A percentile compares a stretch with the other conserved stretches of the same genome.
Conservation (phyloP, 2,888 invertebrate genomes). For the Hypercompe scribonia region DNA sequence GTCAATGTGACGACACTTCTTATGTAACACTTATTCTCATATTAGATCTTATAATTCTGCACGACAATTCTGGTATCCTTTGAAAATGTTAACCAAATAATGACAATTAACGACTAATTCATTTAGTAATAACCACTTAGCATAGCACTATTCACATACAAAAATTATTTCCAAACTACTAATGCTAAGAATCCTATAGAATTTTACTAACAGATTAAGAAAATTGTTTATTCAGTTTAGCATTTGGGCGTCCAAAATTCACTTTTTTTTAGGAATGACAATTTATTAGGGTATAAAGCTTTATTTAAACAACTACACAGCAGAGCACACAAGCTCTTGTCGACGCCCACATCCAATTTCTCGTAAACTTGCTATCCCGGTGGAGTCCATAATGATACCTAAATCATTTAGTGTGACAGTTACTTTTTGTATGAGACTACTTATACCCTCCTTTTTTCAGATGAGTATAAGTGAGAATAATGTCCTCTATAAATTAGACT, state of each 20-base stretch:
- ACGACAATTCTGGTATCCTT: not conserved
- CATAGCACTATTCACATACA: conserved; percentile 18
- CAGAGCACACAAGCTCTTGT: conserved; percentile 37
- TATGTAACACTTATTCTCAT: conserved; percentile 7
- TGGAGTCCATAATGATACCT: conserved; percentile 43
- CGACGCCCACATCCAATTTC: conserved; percentile 54
- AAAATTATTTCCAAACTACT: conserved; percentile 6
- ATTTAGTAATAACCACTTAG: not conserved
- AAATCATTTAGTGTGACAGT: conserved; percentile 51
- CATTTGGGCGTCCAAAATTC: conserved; percentile 9
- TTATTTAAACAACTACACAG: conserved; percentile 45
- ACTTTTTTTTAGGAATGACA: conserved; percentile 23
- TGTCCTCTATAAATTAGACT: conserved; percentile 27
- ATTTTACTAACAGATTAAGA: conserved; percentile 10
- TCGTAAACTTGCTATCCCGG: conserved; percentile 42
- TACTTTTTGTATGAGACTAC: conserved; percentile 38
- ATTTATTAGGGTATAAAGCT: conserved; percentile 30
- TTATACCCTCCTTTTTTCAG: conserved; percentile 27
- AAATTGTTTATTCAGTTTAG: conserved; percentile 23
- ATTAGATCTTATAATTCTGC: conserved; percentile 31
- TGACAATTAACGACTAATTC: not conserved
- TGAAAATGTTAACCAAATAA: not conserved
- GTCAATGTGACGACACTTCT: conserved; percentile 34
- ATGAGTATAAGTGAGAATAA: conserved; percentile 32
- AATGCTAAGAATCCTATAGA: conserved; percentile 8